These are phyloP conservation scores for Aleadryas rufinucha DNA, from an alignment of 2,113 vertebrate species.

Conservation along the genomic window DNA sequence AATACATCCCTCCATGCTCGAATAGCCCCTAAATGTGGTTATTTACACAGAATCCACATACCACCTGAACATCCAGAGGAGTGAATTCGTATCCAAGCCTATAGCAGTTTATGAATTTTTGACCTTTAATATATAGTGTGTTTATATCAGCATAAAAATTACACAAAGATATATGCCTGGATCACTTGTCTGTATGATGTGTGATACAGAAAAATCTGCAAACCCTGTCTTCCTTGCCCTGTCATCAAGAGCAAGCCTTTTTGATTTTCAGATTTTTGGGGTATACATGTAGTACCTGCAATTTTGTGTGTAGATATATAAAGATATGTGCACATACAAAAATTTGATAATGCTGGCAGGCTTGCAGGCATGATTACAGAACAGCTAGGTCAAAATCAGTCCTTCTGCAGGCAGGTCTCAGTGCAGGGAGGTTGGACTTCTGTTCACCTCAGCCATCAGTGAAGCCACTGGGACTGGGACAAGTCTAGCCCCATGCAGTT, in stretches of 20 bases:
- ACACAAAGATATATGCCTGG: background rate
- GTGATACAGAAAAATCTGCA: background rate
- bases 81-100: background rate
- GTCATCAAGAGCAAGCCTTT: background rate
- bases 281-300: background rate
- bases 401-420: background rate
- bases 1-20: background rate
- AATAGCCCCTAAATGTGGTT: accelerated
- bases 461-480: background rate
- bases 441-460: background rate
- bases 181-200: background rate
- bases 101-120: background rate
- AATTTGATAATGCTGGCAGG: background rate
- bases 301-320: background rate
- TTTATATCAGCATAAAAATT: background rate
- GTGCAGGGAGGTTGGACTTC: background rate
- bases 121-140: background rate
- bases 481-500: background rate
- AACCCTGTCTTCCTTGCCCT: background rate
- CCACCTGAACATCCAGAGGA: background rate
- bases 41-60: background rate
- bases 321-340: background rate
- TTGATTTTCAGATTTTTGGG: background rate
- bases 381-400: background rate
- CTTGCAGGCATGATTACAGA: background rate